Evolutionary conservation across 2,888 invertebrate genomes (phyloP).

Genomic region (Rhagophthalmus giganteus): DNA sequence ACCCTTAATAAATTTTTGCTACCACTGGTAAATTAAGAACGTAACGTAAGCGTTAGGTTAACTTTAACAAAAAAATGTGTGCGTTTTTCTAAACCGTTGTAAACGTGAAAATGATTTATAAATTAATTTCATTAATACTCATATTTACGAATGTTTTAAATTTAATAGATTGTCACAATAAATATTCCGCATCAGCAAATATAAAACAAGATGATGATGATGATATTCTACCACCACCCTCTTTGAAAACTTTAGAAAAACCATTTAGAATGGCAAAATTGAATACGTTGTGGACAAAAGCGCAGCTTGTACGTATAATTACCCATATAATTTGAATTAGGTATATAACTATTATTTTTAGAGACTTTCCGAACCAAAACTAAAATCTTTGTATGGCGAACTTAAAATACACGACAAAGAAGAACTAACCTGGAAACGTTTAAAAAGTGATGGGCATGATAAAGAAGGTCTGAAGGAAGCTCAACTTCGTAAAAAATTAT

Average conservation of each 20-base stretch:
- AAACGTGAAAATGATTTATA: neutral
- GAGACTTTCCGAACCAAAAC: constrained; percentile 72
- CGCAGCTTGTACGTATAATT: constrained; percentile 71
- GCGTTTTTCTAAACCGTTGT: no score
- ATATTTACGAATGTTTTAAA: neutral
- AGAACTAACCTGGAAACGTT: constrained; percentile 80
- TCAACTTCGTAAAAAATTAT: constrained; percentile 75
- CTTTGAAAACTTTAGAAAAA: constrained; percentile 72
- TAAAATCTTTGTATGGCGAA: constrained; percentile 85
- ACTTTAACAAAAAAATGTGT: no score
- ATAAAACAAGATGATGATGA: constrained; percentile 33
- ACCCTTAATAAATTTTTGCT: no score
- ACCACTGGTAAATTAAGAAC: no score
- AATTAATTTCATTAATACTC: neutral
- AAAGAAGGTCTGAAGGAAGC: constrained; percentile 85
- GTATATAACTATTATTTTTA: constrained; percentile 3
- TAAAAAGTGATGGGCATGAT: constrained; percentile 81
- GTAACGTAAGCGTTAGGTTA: no score
- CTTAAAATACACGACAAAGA: constrained; percentile 91
- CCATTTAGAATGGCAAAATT: constrained; percentile 91
- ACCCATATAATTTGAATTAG: neutral
- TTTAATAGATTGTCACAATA: constrained; percentile 54
- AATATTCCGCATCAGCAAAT: constrained; percentile 66
- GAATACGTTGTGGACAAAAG: constrained; percentile 88
- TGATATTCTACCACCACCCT: constrained; percentile 43